These are phyloP conservation scores for Origma solitaria DNA, from an alignment of 2,113 vertebrate genomes.

Conservation along the genomic window DNA sequence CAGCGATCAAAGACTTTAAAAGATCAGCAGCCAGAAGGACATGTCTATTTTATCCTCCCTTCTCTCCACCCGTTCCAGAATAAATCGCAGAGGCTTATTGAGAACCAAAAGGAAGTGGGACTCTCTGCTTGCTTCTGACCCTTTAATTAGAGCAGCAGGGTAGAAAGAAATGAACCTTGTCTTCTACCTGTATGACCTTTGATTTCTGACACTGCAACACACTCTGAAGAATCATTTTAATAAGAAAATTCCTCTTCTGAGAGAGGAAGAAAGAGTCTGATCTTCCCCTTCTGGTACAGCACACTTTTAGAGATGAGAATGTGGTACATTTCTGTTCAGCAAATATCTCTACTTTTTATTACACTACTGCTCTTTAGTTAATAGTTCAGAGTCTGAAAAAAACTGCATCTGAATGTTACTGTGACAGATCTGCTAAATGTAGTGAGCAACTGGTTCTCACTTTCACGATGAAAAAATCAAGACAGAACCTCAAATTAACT, in stretches of 20 bases:
- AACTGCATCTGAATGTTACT: background rate
- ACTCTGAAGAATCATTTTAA: background rate
- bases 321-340: background rate
- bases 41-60: constrained; percentile 24
- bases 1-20: constrained; percentile 46
- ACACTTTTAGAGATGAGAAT: background rate
- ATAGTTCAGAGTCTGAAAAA: background rate
- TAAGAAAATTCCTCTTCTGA: background rate
- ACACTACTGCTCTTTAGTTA: background rate
- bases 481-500: background rate
- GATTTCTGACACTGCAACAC: constrained; percentile 17
- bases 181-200: constrained; percentile 43
- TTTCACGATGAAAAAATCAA: background rate
- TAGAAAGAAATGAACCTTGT: constrained; percentile 44
- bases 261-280: background rate
- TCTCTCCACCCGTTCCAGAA: background rate
- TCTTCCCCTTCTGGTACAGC: background rate
- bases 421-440: background rate
- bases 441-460: background rate
- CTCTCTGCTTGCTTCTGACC: constrained; percentile 10
- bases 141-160: constrained; percentile 64
- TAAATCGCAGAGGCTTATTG: constrained; percentile 47
- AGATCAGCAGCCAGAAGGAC: constrained; percentile 29
- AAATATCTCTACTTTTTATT: background rate
- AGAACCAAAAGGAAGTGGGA: constrained; percentile 18